Conservation (phyloP, 1,140 invertebrate species). For the Hylaeus volcanicus region DNA sequence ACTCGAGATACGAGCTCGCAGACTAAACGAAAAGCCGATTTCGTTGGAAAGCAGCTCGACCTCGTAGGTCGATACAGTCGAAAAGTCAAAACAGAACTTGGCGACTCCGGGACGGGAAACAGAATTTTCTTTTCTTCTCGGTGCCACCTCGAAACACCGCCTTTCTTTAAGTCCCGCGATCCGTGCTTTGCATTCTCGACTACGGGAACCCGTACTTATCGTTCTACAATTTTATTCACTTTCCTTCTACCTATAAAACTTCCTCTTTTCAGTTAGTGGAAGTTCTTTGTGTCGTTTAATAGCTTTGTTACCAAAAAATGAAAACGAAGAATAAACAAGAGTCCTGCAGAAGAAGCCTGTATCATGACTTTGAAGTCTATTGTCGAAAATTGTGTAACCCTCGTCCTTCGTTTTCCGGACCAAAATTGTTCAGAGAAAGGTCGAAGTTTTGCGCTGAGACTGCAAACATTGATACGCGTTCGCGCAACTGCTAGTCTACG, state of each 20-base stretch:
- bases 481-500: not conserved
- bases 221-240: not conserved
- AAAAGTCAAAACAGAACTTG: constrained; percentile 17
- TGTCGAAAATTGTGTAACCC: too few relatives aligned
- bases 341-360: too few relatives aligned
- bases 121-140: not conserved
- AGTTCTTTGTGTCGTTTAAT: too few relatives aligned
- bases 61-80: not conserved
- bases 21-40: constrained; percentile 24
- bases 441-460: not conserved
- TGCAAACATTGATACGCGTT: not conserved
- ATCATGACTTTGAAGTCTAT: too few relatives aligned
- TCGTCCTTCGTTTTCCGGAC: too few relatives aligned
- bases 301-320: not conserved
- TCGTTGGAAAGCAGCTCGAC: not conserved
- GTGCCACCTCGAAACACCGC: not conserved
- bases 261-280: too few relatives aligned
- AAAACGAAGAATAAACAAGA: not conserved
- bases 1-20: not conserved
- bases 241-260: not conserved
- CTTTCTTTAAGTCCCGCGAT: not conserved
- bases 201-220: not conserved
- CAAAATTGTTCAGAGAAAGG: too few relatives aligned
- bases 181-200: not conserved
- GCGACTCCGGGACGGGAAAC: not conserved